Evolutionary conservation across 2,113 vertebrate genomes (phyloP), one percentile per base, ranked within the genome.

Genomic region (Oxyruncus cristatus): DNA sequence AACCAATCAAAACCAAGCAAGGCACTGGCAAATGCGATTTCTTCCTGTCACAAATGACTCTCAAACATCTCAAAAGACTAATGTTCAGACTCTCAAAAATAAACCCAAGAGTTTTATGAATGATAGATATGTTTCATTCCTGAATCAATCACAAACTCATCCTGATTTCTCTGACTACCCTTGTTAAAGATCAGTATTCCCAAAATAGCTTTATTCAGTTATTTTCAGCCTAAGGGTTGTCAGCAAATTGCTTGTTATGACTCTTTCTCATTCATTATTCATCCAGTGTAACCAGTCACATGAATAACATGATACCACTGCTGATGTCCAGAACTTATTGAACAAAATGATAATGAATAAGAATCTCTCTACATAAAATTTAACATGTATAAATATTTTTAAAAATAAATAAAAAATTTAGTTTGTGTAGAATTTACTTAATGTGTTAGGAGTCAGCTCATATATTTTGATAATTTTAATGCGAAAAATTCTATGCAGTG

Each of bases 201-300:
- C 63, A 73, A 94, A 93, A 94, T 92, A 94, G 55, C 46, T 90
- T 92, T 94, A 96, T 73, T 95, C 59, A 86, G 56, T 89, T 93
- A 87, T 93, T 89, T 95, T 94, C n/a, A 67, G 77, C 81, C 81
- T 88, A 75, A 82, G 72, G 33, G n/a, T 86, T 95, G 46, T 63
- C 73, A 76, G 61, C 21, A 95, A 86, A 95, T 90, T 73, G 37
- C 50, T 86, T 92, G 46, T 66, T 92, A 80, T 91, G 33, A 63
- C 52, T 85, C 22, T 46, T 95, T 80, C 79, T 91, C 28, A 90
- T 96, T 92, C 55, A 56, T 86, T 86, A 92, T 95, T 96, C 86
- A 89, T 71, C 42, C 35, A 55, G 35, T 87, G 42, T 62, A 93
- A 84, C 35, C 70, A 50, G 68, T 89, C 72, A 92, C 80, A 74